Base-by-base conservation (phyloP, 1,140 invertebrate genomes). In the Plutomurus gul region DNA sequence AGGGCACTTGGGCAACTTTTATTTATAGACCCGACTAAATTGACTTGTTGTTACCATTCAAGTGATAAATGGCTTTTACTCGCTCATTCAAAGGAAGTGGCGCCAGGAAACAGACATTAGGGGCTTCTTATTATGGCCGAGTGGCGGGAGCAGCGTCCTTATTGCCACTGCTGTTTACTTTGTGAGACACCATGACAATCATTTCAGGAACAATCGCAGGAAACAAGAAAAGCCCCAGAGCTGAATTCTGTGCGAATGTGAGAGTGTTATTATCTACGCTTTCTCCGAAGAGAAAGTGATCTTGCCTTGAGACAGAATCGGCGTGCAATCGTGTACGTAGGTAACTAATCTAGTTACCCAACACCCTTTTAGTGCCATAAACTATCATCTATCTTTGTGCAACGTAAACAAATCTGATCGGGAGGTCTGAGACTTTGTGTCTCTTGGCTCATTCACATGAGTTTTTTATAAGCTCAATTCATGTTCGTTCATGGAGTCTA, bases 1-100 rank as follows among this genome's bases (percentile, higher is more conserved):
- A 65, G 56, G 56, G 30, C 36, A 65, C 56, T 33, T 33, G 13
- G 56, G 13, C 56, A 65, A 65, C 27, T 65, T 65, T 65, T 65
- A 65, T 65, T 65, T 65, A 65, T 65, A 65, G 16, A 30, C 56
- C 25, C 56, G 6, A n/a, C 27, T n/a, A 36, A 65, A 65, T 65
- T 65, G 56, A 65, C 56, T 65, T 65, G 56, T 65, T 65, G 56
- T 65, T 65, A 65, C 27, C 56, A 65, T 65, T 65, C 27, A 65
- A 65, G 56, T 65, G 56, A 65, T 65, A 65, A 65, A 65, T 65
- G 56, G 56, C 30, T 30, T 51, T 22, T 25, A 51, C 47, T 51
- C 47, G 27, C 56, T 65, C 56, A 33, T n/a, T n/a, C 56, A n/a
- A 33, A 27, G 16, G 36, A 65, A 65, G 36, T 65, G 56, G 36